Base-by-base conservation (phyloP, 2,797 vertebrate species). In the Urocyon cinereoargenteus region DNA sequence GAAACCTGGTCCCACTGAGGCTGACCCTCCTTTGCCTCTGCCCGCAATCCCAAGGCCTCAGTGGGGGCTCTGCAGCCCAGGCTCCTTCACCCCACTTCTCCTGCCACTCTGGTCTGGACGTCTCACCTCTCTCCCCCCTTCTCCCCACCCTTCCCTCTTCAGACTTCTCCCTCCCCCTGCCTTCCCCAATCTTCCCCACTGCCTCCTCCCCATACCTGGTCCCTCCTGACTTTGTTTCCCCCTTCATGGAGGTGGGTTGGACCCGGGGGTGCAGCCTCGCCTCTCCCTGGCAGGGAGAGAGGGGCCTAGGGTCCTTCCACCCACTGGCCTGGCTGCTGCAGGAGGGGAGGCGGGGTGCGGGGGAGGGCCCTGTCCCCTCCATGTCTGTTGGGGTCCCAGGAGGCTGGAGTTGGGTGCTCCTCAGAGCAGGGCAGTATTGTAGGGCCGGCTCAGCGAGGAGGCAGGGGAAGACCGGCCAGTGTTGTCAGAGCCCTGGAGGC, bases 331-430 rank as follows among this genome's bases (percentile, higher is more conserved):
- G 40, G 53, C 49, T 28, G 66, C 62, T 4, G 1, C 1, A 0
- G 10, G 5, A 51, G 15, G 51, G 22, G 36, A 53, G 51, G 55
- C 0, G 0, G 19, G 34, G 31, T 1, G 0, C 13, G 6, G 26
- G 31, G 21, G 36, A 2, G 5, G n/a, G n/a, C 9, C 5, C 3
- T 2, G 36, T 13, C 34, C 26, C 8, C 28, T 21, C 51, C 7
- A 1, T 4, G 7, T 28, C 40, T 61, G 55, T 64, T 51, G 53
- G 86, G 45, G 92, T 61, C 28, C n/a, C 1, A 0, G 70, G 34
- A 1, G 9, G 15, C 64, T 13, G 14, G 24, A 21, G 11, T 14
- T 0, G 24, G 62, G 21, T 9, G 28, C 12, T 5, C 34, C 75
- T 82, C 53, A 55, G 86, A 62, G 45, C 19, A 16, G 16, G 0